Percentiles rank a stretch among this genome's conserved stretches.
These are phyloP conservation scores for Eupithecia exiguata DNA, from an alignment of 2,888 invertebrate genomes.

Conservation along the genomic window DNA sequence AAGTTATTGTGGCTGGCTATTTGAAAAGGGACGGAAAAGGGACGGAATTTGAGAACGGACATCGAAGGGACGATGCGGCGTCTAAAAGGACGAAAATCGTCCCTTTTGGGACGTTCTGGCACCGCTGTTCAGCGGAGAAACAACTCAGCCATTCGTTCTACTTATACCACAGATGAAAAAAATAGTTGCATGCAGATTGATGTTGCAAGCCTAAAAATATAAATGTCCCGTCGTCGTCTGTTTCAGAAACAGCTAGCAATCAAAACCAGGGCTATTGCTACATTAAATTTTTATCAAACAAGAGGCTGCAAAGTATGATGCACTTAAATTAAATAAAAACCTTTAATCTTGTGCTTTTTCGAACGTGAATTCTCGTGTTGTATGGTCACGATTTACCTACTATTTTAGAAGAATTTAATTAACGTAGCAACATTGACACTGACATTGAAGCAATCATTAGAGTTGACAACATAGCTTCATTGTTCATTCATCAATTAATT, in stretches of 20 bases:
- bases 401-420: neutral
- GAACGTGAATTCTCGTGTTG: neutral
- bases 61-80: no score
- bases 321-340: no score
- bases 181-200: neutral
- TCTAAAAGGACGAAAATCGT: no score
- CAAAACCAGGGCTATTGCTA: neutral
- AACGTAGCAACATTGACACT: neutral
- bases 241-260: neutral
- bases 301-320: no score
- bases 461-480: neutral
- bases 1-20: no score
- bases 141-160: conserved; percentile 31
- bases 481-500: neutral
- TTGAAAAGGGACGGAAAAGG: no score
- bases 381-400: neutral
- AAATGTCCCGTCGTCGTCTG: neutral
- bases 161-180: conserved; percentile 5
- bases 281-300: neutral
- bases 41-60: no score
- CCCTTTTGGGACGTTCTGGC: no score
- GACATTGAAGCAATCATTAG: neutral
- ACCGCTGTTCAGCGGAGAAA: conserved; percentile 70
- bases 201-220: conserved; percentile 6
- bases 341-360: neutral